Conservation (phyloP, 2,888 invertebrate species). For the Protodeltote pygarga region DNA sequence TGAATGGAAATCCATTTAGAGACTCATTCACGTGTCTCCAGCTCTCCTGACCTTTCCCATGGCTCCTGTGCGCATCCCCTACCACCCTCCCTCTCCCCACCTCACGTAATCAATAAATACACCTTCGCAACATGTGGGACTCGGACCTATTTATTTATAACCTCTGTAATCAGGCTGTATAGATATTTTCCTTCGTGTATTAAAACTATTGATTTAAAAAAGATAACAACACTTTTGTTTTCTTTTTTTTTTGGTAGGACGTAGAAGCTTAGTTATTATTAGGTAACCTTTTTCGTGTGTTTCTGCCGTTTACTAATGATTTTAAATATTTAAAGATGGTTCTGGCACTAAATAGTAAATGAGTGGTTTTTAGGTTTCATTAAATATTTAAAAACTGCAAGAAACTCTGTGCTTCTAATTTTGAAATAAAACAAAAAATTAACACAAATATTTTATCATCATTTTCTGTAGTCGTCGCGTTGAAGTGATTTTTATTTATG, state of each 20-base stretch:
- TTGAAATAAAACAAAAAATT: not conserved
- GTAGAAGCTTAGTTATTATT: too few species aligned
- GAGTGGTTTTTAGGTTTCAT: too few species aligned
- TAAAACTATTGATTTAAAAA: conserved; percentile 1
- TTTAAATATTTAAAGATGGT: too few species aligned
- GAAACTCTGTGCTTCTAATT: too few species aligned
- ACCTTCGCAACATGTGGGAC: conserved; percentile 59
- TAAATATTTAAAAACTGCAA: too few species aligned
- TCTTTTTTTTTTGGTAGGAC: not conserved
- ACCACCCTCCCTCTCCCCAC: conserved; percentile 52
- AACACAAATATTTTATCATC: too few species aligned
- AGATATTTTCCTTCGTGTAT: not conserved
- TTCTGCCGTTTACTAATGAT: too few species aligned
- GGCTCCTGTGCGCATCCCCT: conserved; percentile 64
- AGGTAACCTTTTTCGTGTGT: not conserved
- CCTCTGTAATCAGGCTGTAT: conserved; percentile 33
- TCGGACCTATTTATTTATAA: conserved; percentile 50
- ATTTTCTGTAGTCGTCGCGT: too few species aligned
- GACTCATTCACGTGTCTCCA: conserved; percentile 35
- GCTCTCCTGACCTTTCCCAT: conserved; percentile 74
- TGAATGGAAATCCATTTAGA: conserved; percentile 29
- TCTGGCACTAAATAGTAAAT: too few species aligned
- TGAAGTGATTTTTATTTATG: not conserved
- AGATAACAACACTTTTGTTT: not conserved
- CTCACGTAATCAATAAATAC: conserved; percentile 72